These are phyloP conservation scores for Himalopsyche anomala DNA, from an alignment of 2,888 invertebrate genomes.

Conservation along the genomic window DNA sequence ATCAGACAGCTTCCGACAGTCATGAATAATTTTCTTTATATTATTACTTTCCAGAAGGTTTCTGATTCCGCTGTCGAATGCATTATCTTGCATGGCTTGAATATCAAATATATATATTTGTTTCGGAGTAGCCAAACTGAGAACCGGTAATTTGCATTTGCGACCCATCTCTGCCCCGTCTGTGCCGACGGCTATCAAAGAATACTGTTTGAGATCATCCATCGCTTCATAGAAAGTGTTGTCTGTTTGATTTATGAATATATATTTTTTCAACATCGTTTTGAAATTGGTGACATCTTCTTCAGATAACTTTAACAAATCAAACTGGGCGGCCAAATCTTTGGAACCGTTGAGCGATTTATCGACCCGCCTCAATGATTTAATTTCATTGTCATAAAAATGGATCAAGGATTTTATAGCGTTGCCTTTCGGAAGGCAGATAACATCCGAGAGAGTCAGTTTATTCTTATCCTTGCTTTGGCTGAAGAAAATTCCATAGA, in stretches of 20 bases:
- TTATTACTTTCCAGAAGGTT: conserved; percentile 72
- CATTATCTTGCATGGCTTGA: conserved; percentile 73
- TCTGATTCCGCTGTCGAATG: conserved; percentile 75
- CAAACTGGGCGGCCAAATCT: conserved; percentile 66
- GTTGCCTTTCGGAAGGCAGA: conserved; percentile 70
- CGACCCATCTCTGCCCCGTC: conserved; percentile 76
- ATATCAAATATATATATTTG: conserved; percentile 76
- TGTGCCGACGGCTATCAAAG: conserved; percentile 72
- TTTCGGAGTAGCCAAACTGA: conserved; percentile 73
- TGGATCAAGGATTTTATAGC: conserved; percentile 71
- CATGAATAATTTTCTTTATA: conserved; percentile 78
- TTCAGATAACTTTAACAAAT: conserved; percentile 44
- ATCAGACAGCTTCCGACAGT: conserved; percentile 78
- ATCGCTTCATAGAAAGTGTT: conserved; percentile 73
- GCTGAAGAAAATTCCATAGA: conserved; percentile 74
- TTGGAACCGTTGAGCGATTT: conserved; percentile 71
- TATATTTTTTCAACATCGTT: conserved; percentile 67
- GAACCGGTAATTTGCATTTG: conserved; percentile 75
- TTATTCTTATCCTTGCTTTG: conserved; percentile 74
- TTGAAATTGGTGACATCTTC: conserved; percentile 44
- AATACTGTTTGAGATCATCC: conserved; percentile 71
- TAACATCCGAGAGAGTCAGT: conserved; percentile 74
- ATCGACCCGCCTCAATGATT: conserved; percentile 69
- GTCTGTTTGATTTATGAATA: conserved; percentile 75
- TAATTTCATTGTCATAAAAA: conserved; percentile 73